A percentile compares a stretch with the other conserved stretches of the same genome.
Conservation (phyloP, 2,113 vertebrate genomes). For the Strix uralensis region DNA sequence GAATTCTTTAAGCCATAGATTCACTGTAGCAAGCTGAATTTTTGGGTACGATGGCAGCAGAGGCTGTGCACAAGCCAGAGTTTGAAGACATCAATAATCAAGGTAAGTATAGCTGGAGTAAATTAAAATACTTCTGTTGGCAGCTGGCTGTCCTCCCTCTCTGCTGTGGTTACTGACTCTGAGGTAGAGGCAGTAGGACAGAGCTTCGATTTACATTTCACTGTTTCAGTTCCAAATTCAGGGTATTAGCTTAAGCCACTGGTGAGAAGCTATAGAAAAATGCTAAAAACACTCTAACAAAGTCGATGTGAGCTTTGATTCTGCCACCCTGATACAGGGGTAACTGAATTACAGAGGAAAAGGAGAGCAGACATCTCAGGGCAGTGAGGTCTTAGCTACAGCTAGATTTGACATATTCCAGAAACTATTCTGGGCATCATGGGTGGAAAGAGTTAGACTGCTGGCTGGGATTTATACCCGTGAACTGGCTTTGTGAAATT, state of each 20-base stretch:
- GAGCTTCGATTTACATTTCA: background rate
- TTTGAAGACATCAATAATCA: background rate
- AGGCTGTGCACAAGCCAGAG: background rate
- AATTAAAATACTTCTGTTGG: background rate
- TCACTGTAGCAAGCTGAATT: background rate
- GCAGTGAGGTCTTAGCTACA: background rate
- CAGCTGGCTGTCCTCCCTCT: background rate
- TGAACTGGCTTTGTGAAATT: slow-evolving; percentile 7
- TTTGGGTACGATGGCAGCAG: background rate
- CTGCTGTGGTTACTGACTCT: background rate
- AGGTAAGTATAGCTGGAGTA: background rate
- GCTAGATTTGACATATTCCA: background rate
- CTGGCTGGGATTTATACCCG: background rate
- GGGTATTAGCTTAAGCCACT: background rate
- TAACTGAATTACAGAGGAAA: background rate
- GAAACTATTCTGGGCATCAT: background rate
- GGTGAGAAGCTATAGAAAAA: background rate
- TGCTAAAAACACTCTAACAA: background rate
- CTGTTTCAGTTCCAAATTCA: background rate
- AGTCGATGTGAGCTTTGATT: background rate
- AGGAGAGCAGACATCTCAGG: background rate
- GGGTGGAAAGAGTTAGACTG: slow-evolving; percentile 21
- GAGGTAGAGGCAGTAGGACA: background rate
- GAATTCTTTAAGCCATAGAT: background rate
- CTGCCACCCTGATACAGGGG: background rate